Conservation (phyloP, 2,113 vertebrate genomes). For the Pangasianodon gigas region DNA sequence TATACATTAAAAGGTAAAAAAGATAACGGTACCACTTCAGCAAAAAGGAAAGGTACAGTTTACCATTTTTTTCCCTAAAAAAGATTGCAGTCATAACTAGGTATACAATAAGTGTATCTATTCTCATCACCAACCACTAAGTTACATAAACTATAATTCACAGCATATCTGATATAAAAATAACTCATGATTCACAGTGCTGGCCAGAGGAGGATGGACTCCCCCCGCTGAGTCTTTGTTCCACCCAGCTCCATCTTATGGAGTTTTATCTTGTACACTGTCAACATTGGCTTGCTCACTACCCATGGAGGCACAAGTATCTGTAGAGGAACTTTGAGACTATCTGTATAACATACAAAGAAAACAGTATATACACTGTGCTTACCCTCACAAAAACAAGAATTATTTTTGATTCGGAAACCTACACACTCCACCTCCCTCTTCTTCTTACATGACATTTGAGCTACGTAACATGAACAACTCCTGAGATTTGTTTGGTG, state of each 20-base stretch:
- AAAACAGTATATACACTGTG: background rate
- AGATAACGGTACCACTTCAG: background rate
- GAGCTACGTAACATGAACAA: background rate
- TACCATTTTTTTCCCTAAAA: no score
- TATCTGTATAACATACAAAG: background rate
- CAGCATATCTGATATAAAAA: slow-evolving; percentile 3
- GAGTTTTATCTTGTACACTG: background rate
- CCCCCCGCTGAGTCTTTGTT: background rate
- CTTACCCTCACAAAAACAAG: background rate
- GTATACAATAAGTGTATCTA: background rate
- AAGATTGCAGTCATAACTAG: background rate
- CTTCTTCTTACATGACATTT: background rate
- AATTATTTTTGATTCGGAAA: background rate
- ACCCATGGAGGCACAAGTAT: background rate
- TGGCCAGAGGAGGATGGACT: background rate
- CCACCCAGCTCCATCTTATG: background rate
- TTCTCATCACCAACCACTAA: background rate
- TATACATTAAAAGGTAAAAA: background rate
- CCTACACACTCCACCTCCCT: background rate
- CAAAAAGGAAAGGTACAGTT: background rate
- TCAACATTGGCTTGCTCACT: background rate
- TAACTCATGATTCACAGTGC: slow-evolving; percentile 13
- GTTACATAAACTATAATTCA: slow-evolving; percentile 14
- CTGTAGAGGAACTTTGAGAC: background rate
- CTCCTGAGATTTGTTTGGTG: background rate